Evolutionary conservation across 2,888 invertebrate species (phyloP), one percentile per base, ranked within the genome.

Genomic region (Masnerella sp.): DNA sequence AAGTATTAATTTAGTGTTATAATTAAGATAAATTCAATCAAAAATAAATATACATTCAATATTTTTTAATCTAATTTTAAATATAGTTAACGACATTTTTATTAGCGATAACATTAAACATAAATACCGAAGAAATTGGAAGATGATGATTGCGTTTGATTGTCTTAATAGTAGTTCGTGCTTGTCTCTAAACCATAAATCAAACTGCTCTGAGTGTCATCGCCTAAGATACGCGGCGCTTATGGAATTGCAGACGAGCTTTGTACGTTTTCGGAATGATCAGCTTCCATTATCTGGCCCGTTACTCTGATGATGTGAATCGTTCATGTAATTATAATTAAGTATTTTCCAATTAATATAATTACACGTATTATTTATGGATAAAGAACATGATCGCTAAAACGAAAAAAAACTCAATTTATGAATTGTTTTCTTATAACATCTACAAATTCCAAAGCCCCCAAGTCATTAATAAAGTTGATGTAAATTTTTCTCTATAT

Each of bases 311-410:
- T 49, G 62, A 70, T 49, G 49, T 62, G 56, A 70, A 70, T 70
- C 56, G 62, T 61, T 56, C 54, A 12, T 40, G 28, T 34, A 51
- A 68, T 59, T 59, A 45, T 45, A 68, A 68, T 68, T 59, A 52
- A 58, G 51, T 51, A 14, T 42, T 4, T 38, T 51, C 1, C 28
- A 59, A 68, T 51, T 36, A 32, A 17, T 11, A 11, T 15, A 42
- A 52, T 61, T 49, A 38, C 14, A 7, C n/a, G 14, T 15, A 18
- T 9, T 18, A 32, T n/a, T 15, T 8, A 15, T 9, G n/a, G n/a
- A n/a, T n/a, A n/a, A n/a, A n/a, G n/a, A n/a, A n/a, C n/a, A n/a
- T n/a, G n/a, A n/a, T n/a, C n/a, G n/a, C n/a, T n/a, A n/a, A n/a
- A n/a, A n/a, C n/a, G n/a, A n/a, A n/a, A n/a, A n/a, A n/a, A n/a